A percentile compares a stretch with the other conserved stretches of the same genome.
phyloP scores from a whole-genome alignment of 30 jellyfish, hydroid and myxozoan species.

The Hydractinia echinata region DNA sequence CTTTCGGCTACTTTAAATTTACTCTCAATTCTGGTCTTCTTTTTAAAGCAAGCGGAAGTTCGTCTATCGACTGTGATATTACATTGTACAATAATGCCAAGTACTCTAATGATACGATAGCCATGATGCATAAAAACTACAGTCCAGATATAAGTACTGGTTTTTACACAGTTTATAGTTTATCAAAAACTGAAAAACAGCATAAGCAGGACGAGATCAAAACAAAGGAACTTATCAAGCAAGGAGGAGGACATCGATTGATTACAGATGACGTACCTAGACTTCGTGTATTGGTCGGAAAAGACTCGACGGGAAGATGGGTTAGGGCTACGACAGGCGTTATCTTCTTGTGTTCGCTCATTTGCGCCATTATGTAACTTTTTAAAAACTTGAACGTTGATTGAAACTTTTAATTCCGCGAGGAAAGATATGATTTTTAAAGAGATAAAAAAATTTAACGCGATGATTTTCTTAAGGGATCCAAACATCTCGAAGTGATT shows the following conservation, averaged over 20 bases:
- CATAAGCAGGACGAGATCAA: conserved; percentile 23
- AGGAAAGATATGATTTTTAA: too few species aligned
- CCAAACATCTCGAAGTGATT: too few species aligned
- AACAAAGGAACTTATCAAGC: conserved; percentile 23
- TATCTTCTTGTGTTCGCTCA: too few species aligned
- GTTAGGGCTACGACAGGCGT: too few species aligned
- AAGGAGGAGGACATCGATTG: conserved; percentile 55
- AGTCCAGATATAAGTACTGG: conserved; percentile 59
- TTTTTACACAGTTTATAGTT: conserved; percentile 68
- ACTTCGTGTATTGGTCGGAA: conserved; percentile 48
- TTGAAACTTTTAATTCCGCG: too few species aligned
- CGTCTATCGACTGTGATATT: conserved; percentile 64
- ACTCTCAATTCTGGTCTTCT: conserved; percentile 55
- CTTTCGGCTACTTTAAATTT: conserved; percentile 30
- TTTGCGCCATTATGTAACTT: too few species aligned
- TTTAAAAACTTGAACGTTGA: too few species aligned
- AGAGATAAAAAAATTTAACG: too few species aligned
- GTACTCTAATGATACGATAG: conserved; percentile 30
- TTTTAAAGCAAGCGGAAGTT: conserved; percentile 55
- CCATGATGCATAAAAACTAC: conserved; percentile 51
- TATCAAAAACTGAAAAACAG: conserved; percentile 40
- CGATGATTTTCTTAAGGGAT: too few species aligned
- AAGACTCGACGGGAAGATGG: background rate
- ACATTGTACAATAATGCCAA: conserved; percentile 35
- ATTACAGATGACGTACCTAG: conserved; percentile 83